These are phyloP conservation scores for Momotus momota DNA, from an alignment of 2,797 vertebrate species.

Conservation along the genomic window DNA sequence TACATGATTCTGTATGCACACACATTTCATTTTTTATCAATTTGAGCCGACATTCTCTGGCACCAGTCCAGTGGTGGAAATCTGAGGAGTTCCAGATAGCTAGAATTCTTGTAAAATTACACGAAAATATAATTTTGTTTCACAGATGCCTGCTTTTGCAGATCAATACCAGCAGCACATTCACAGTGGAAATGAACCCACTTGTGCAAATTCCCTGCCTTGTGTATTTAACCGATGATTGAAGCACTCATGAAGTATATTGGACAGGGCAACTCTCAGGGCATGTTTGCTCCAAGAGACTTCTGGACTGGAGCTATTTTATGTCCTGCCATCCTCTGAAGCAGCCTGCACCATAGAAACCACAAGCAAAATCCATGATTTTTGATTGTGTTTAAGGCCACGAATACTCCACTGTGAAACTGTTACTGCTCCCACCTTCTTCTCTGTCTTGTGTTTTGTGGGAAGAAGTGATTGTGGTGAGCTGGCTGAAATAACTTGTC, in stretches of 20 bases:
- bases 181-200: neutral
- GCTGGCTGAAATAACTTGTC: neutral
- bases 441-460: neutral
- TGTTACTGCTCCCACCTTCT: neutral
- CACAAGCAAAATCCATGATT: neutral
- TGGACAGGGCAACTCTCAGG: neutral
- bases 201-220: neutral
- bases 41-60: neutral
- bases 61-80: neutral
- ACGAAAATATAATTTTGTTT: neutral
- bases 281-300: neutral
- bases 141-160: neutral
- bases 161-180: neutral
- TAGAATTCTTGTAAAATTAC: neutral
- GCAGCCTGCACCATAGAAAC: neutral
- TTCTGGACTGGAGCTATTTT: neutral
- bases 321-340: neutral
- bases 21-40: slow-evolving; percentile 6
- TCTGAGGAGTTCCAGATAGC: neutral
- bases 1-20: neutral
- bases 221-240: neutral
- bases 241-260: neutral
- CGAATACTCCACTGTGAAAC: neutral
- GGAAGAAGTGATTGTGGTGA: neutral
- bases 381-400: neutral